Conservation (phyloP, 2,113 vertebrate genomes). For the Malaclemys terrapin region DNA sequence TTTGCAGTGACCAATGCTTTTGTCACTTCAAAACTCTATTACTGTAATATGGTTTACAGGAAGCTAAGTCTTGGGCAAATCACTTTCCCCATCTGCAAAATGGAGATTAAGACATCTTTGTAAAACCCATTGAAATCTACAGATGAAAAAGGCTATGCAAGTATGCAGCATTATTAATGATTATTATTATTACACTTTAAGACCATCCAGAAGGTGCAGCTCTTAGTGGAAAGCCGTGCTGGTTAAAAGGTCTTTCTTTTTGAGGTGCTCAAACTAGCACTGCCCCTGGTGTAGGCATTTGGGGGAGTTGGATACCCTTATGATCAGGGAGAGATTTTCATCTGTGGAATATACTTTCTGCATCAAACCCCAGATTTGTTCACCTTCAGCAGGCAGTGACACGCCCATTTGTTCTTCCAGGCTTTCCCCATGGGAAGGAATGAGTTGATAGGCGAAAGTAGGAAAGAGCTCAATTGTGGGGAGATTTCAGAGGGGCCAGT, state of each 20-base stretch:
- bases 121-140: not conserved
- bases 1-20: not conserved
- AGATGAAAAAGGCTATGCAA: accelerated
- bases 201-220: not conserved
- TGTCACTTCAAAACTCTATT: not conserved
- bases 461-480: not conserved
- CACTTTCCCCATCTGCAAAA: not conserved
- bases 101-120: not conserved
- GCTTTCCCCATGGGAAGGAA: not conserved
- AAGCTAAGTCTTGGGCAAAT: not conserved
- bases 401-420: not conserved
- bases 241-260: not conserved
- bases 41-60: not conserved
- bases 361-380: not conserved
- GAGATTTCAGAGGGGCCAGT: not conserved
- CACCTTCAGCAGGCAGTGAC: not conserved
- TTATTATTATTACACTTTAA: not conserved
- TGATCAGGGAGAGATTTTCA: not conserved
- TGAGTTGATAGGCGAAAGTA: not conserved
- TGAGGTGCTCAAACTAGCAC: not conserved
- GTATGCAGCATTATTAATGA: not conserved
- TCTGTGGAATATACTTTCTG: not conserved
- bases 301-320: accelerated
- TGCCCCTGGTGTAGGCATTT: not conserved
- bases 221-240: not conserved